Evolutionary conservation across 2,797 vertebrate species (phyloP).

Genomic region (Momotus momota): DNA sequence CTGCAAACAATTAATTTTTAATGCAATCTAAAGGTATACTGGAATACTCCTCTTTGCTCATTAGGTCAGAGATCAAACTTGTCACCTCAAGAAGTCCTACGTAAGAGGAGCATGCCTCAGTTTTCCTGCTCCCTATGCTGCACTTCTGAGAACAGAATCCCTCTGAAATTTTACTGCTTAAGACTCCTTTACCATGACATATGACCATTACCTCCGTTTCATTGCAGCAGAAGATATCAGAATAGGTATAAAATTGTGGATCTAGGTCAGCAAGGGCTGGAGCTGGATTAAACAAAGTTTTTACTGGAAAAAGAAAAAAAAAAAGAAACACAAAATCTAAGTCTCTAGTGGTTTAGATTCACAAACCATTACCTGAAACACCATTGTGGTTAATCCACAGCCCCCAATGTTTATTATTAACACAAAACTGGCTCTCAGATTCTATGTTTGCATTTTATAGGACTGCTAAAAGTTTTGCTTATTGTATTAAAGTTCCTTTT

Average conservation of each 20-base stretch:
- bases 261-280: constrained; percentile 90
- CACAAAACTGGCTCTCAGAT: not conserved
- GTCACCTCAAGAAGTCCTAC: not conserved
- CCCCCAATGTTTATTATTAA: not conserved
- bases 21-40: not conserved
- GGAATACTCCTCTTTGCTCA: not conserved
- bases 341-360: not conserved
- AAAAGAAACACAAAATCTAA: not conserved
- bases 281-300: constrained; percentile 96
- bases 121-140: not conserved
- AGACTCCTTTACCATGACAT: not conserved
- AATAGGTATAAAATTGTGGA: constrained; percentile 86
- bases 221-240: constrained; percentile 97
- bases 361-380: not conserved
- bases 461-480: not conserved
- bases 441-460: not conserved
- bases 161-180: not conserved
- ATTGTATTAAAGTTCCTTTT: not conserved
- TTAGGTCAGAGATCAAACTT: not conserved
- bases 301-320: constrained; percentile 83
- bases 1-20: not conserved
- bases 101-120: not conserved
- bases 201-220: constrained; percentile 91
- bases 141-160: not conserved
- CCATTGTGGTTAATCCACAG: not conserved